Evolutionary conservation across 2,888 invertebrate species (phyloP), one percentile per base, ranked within the genome.

Genomic region (Polietes domitor): DNA sequence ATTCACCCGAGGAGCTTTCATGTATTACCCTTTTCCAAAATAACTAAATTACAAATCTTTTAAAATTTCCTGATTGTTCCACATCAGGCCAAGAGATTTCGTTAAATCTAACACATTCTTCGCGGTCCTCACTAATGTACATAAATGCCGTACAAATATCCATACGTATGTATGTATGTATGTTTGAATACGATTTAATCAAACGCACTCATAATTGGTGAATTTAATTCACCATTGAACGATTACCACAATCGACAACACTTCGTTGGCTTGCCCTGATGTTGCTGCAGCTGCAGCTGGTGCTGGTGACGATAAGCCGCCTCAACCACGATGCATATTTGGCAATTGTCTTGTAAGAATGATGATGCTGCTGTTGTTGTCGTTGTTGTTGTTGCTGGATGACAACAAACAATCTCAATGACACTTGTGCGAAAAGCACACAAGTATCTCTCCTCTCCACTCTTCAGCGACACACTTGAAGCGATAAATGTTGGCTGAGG

Each of bases 381-480:
- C 24, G 32, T 47, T 70, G 41, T 1, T 28, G 21, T 10, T 61
- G 32, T 24, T 61, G 26, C 9, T 71, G 50, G 65, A 53, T 72
- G 72, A 43, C 72, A 63, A 65, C 63, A 82, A 82, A 78, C 53
- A 75, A 26, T 68, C 79, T 79, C 58, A 83, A 79, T 79, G 61
- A 58, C 73, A 73, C 79, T 83, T 79, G 32, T 47, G 10, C 43
- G 71, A 41, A 43, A 43, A 55, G 61, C 68, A 41, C 58, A 41
- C 43, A 74, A 74, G 65, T 72, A 55, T 53, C 65, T 19, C 68
- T 68, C 12, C 41, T 43, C 12, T 21, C 17, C 19, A 3, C 71
- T 41, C 37, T 72, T 17, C 24, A 72, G 68, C 15, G 53, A 50
- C 21, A 32, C 28, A 28, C 17, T 37, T 65, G 6, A 37, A n/a